Percentiles rank a stretch among this genome's conserved stretches.
Evolutionary conservation across 2,888 invertebrate genomes (phyloP).

Genomic region (Amphipyra berbera): DNA sequence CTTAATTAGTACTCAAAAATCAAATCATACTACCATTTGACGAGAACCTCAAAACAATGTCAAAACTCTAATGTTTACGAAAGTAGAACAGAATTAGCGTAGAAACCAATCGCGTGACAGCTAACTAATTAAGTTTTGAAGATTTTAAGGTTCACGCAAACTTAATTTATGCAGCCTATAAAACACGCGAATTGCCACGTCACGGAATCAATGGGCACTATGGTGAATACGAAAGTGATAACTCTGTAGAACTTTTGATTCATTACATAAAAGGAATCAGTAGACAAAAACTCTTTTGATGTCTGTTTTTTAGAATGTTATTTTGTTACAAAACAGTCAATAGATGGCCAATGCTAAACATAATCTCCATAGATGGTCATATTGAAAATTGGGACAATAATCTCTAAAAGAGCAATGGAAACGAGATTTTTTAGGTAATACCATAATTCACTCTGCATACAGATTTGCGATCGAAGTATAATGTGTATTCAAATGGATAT

Average conservation of each 20-base stretch:
- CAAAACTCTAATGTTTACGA: conserved; percentile 12
- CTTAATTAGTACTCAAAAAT: background rate
- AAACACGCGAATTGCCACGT: conserved; percentile 46
- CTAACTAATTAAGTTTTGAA: conserved; percentile 54
- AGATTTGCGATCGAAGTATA: background rate
- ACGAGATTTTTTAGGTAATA: no score
- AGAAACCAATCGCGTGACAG: conserved; percentile 51
- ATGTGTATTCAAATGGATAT: background rate
- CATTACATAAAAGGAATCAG: no score
- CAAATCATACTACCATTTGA: background rate
- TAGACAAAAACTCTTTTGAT: no score
- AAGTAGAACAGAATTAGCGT: conserved; percentile 33
- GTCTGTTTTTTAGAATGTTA: no score
- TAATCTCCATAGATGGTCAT: no score
- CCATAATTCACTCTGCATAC: no score
- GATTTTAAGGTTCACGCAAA: conserved; percentile 55
- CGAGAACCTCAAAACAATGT: conserved; percentile 13
- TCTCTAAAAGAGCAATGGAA: no score
- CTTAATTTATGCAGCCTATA: conserved; percentile 32
- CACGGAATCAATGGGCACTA: conserved; percentile 30
- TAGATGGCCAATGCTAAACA: no score
- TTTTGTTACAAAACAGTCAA: no score
- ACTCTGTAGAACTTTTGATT: background rate
- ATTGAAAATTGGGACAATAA: no score
- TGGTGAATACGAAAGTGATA: conserved; percentile 7